Conservation (phyloP, 2,113 vertebrate genomes). For the Brachionichthys hirsutus region DNA sequence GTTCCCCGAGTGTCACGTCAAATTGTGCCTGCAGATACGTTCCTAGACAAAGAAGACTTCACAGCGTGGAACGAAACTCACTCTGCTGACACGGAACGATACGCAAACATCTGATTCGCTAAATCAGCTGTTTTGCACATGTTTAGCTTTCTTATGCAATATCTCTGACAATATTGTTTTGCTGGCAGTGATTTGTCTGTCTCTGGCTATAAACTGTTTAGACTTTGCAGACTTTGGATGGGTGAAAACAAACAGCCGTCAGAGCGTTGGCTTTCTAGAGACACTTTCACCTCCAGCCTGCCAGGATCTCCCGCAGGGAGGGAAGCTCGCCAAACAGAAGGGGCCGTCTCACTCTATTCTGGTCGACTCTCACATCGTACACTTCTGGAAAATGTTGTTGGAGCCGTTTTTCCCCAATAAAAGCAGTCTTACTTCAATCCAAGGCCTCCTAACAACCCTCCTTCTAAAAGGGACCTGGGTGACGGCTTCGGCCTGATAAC, state of each 20-base stretch:
- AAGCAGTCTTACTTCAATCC: not conserved
- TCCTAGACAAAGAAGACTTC: not conserved
- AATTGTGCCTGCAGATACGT: slow-evolving; percentile 5
- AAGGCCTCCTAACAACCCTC: not conserved
- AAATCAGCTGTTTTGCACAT: not conserved
- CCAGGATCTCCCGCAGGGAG: slow-evolving; percentile 8
- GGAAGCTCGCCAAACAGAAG: slow-evolving; percentile 34
- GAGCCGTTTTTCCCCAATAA: slow-evolving; percentile 19
- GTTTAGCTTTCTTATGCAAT: not conserved
- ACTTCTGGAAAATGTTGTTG: slow-evolving; percentile 31
- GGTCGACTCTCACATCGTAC: not conserved
- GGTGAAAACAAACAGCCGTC: slow-evolving; percentile 16
- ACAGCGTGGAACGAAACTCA: not conserved
- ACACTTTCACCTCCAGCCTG: slow-evolving; percentile 6
- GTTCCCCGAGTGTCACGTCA: slow-evolving; percentile 9
- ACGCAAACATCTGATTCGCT: slow-evolving; percentile 5
- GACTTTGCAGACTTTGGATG: slow-evolving; percentile 13
- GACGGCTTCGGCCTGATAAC: slow-evolving; percentile 20
- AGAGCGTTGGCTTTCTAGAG: slow-evolving; percentile 29
- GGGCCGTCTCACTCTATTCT: slow-evolving; percentile 5
- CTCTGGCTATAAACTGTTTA: not conserved
- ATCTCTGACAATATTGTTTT: not conserved
- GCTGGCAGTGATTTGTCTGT: not conserved
- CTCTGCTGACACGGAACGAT: not conserved
- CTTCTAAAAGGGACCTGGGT: not conserved